phyloP scores from a whole-genome alignment of 2,113 vertebrate genomes.

The Oreochromis spilurus region DNA sequence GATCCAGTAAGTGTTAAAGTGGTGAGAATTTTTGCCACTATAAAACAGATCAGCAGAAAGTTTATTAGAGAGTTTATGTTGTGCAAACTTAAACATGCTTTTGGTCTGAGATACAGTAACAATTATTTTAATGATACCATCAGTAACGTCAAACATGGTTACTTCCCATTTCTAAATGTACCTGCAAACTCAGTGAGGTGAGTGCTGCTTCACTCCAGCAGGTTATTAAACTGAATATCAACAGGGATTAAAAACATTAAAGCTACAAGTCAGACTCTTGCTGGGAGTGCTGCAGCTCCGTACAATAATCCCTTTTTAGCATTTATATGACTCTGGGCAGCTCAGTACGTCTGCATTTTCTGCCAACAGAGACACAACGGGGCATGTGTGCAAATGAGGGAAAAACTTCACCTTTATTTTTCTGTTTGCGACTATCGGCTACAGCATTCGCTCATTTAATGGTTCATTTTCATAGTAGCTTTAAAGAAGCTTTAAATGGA shows the following conservation, averaged over 20 bases:
- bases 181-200: background rate
- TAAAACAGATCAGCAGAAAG: background rate
- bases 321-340: background rate
- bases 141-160: background rate
- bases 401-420: background rate
- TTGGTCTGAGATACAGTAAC: background rate
- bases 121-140: background rate
- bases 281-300: background rate
- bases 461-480: background rate
- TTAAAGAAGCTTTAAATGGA: background rate
- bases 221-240: background rate
- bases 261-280: background rate
- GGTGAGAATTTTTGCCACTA: background rate
- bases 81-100: background rate
- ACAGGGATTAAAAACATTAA: background rate
- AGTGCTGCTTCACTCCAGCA: background rate
- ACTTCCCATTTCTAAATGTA: background rate
- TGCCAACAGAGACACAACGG: background rate
- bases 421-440: background rate
- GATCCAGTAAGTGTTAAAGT: background rate
- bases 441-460: background rate
- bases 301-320: constrained; percentile 3
- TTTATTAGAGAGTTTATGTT: background rate
- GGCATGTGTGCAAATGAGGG: background rate
- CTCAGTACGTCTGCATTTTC: background rate